Base-by-base conservation (phyloP, 23 tunicate genomes). In the Clavelina lepadiformis region DNA sequence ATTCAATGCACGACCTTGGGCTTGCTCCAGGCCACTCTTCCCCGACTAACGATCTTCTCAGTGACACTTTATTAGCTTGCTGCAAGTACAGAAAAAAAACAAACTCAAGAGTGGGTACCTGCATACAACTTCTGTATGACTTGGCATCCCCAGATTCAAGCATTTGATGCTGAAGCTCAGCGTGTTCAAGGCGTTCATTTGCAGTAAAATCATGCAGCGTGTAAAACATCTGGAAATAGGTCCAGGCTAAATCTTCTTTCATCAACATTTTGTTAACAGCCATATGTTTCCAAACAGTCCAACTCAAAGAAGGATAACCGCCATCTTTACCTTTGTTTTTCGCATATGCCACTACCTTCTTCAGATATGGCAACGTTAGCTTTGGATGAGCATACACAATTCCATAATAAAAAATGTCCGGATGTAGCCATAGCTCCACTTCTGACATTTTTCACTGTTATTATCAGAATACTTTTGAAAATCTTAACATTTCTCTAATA, bases 1-100 rank as follows among this genome's bases (percentile, higher is more conserved):
- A 54, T 13, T 60, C 75, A 5, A 31, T 44, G 8, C 33, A 11
- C 2, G 83, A 74, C 35, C 89, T 56, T 59, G 97, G 89, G 57
- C 80, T 75, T 4, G 74, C 50, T 19, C 97, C 86, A 1, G 97
- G 97, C 97, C 97, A 89, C 32, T 89, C 97, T 51, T 89, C 97
- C 41, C 83, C 97, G 1, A 81, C 23, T 0, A 89, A 41, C 2
- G 97, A 89, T 29, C 53, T 89, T 62, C 97, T 59, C 23, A 81
- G 56, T 4, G 97, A 70, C 20, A 63, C 38, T 52, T 89, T 89
- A 51, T 71, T 70, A 28, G 88, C 72, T 81, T 81, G 97, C 37
- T 89, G 97, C 20, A 89, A n/a, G 55, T 34, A 89, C 36, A 89
- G 58, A 89, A 77, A 79, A 52, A 89, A 28, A 21, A 89, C 83